Conservation (phyloP, 2,113 vertebrate species). For the Xiphophorus maculatus region DNA sequence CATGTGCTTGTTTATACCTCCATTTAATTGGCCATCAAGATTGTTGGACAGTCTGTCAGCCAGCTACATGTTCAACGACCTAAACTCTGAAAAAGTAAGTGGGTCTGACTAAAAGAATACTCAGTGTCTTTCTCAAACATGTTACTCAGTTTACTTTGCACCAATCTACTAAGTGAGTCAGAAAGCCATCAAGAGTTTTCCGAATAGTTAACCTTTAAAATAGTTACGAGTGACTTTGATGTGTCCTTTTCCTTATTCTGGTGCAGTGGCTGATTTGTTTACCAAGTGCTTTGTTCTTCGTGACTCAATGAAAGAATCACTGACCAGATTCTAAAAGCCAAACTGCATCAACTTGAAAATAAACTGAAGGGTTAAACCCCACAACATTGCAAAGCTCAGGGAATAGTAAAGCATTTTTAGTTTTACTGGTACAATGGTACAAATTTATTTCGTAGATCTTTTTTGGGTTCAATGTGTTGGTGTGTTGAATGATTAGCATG, state of each 20-base stretch:
- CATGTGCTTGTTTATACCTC: conserved; percentile 3
- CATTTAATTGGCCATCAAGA: neutral
- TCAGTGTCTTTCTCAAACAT: conserved; percentile 1
- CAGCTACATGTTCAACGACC: neutral
- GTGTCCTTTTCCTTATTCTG: conserved; percentile 56
- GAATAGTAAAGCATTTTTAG: conserved; percentile 16
- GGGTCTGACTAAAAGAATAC: conserved; percentile 6
- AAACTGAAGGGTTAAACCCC: conserved; percentile 27
- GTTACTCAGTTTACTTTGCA: neutral
- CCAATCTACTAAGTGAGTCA: conserved; percentile 28
- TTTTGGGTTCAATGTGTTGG: neutral
- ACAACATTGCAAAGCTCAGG: conserved; percentile 10
- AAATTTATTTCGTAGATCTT: neutral
- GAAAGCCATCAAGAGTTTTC: conserved; percentile 17
- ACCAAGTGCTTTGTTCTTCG: conserved; percentile 67
- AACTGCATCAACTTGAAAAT: conserved; percentile 13
- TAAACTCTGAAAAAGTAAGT: neutral
- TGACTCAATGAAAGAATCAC: conserved; percentile 55
- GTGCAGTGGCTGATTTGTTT: conserved; percentile 61
- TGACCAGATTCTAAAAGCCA: conserved; percentile 11
- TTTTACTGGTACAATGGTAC: neutral
- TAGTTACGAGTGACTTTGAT: conserved; percentile 54
- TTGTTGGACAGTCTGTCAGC: neutral
- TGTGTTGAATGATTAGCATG: neutral
- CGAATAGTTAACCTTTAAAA: conserved; percentile 57